Percentiles rank a stretch among this genome's conserved stretches.
Evolutionary conservation across 2,888 invertebrate genomes (phyloP).

Genomic region (Andrena chrysosceles): DNA sequence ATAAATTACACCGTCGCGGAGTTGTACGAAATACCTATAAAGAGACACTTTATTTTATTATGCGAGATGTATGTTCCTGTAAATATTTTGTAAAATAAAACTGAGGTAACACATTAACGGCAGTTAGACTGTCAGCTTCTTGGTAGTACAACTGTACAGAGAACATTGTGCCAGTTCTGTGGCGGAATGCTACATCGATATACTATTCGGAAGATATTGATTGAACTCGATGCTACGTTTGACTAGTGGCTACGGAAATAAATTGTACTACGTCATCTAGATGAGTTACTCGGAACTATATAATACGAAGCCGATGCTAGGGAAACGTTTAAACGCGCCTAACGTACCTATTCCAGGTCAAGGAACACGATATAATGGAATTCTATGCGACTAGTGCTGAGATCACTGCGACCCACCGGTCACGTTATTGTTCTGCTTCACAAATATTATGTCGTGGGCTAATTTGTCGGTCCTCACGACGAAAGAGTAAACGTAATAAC

Average conservation of each 20-base stretch:
- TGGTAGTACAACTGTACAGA: too few species aligned
- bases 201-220: too few species aligned
- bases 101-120: conserved; percentile 16
- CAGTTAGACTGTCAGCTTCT: neutral
- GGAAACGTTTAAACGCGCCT: neutral
- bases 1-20: conserved; percentile 18
- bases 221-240: neutral
- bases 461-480: conserved; percentile 84
- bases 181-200: too few species aligned
- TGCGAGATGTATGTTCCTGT: conserved; percentile 61
- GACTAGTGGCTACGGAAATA: neutral
- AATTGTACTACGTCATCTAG: too few species aligned
- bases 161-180: too few species aligned
- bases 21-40: conserved; percentile 21
- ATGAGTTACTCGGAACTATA: neutral
- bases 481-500: conserved; percentile 83
- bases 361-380: neutral
- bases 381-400: neutral
- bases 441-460: conserved; percentile 86
- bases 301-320: neutral
- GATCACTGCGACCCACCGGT: neutral
- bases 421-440: conserved; percentile 71
- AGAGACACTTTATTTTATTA: conserved; percentile 64
- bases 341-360: neutral
- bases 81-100: conserved; percentile 73